Evolutionary conservation across 2,888 invertebrate genomes (phyloP), one percentile per base, ranked within the genome.

Genomic region (Entomobrya proxima): DNA sequence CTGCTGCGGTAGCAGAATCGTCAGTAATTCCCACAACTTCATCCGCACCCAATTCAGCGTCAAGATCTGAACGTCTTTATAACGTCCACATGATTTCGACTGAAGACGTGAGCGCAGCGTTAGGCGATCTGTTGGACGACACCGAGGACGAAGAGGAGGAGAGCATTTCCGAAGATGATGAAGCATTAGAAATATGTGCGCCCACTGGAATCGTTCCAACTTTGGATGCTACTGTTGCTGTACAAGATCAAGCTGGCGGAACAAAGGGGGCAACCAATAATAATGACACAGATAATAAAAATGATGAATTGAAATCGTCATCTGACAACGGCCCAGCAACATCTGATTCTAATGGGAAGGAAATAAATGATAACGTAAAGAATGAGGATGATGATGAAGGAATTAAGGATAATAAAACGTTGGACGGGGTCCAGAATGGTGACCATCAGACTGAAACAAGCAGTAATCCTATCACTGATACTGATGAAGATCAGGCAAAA

Each of bases 241-340:
- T 15, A 47, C 6, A 58, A 18, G 61, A 58, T 32, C 61, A 78
- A 78, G 47, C 35, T 35, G 37, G 52, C 67, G 50, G 21, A 67
- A 79, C 79, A 79, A 79, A 69, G 44, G 79, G 52, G 79, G 11
- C 75, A 75, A 37, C 80, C 27, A 21, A 50, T 64, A 72, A 72
- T 72, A 55, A 81, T 81, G 80, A 81, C 80, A 81, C 52, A 52
- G 72, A 72, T 72, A 55, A 81, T 81, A 81, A 81, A 81, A 81
- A 81, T 81, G 80, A 81, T 81, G 80, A 81, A 81, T 69, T 64
- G 64, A 64, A 64, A n/a, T 32, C 44, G 44, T 78, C 78, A 78
- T 78, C 78, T 64, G 64, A 64, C 64, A 64, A 64, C 35, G 15
- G 7, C 30, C 30, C 27, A 27, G 58, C 32, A 32, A n/a, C 13